phyloP scores from a whole-genome alignment of 2,888 invertebrate genomes.

The Euplexia lucipara region DNA sequence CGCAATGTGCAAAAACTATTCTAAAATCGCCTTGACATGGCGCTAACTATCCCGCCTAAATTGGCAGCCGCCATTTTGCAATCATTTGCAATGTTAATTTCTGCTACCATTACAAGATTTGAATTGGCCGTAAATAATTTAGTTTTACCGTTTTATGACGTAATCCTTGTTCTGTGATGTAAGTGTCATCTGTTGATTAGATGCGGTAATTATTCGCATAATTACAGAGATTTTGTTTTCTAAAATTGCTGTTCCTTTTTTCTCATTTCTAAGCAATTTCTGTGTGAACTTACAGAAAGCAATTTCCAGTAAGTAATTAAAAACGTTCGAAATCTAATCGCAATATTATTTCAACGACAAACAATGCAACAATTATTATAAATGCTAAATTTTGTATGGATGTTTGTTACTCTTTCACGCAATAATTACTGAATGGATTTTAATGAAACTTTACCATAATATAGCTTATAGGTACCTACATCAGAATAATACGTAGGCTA shows the following conservation, averaged over 20 bases:
- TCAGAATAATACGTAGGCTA: too few species aligned
- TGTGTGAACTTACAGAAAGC: too few species aligned
- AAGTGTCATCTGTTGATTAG: conserved; percentile 46
- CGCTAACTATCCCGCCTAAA: conserved; percentile 58
- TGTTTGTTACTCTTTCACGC: too few species aligned
- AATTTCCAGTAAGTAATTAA: too few species aligned
- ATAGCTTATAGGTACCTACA: too few species aligned
- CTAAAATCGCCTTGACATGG: conserved; percentile 66
- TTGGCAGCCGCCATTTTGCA: conserved; percentile 51
- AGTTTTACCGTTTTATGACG: conserved; percentile 41
- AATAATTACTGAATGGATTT: too few species aligned
- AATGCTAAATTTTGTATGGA: too few species aligned
- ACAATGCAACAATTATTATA: too few species aligned
- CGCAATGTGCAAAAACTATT: conserved; percentile 61
- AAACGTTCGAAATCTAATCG: too few species aligned
- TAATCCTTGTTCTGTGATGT: conserved; percentile 36
- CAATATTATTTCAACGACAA: too few species aligned
- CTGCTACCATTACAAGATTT: conserved; percentile 63
- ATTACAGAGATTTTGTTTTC: conserved; percentile 27
- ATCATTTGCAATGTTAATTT: conserved; percentile 66
- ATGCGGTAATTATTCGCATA: conserved; percentile 43
- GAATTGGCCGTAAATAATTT: conserved; percentile 47
- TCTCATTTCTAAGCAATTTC: conserved; percentile 11
- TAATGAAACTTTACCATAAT: too few species aligned
- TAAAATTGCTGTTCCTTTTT: conserved; percentile 7